Percentiles rank a stretch among this genome's conserved stretches.
These are phyloP conservation scores for Eupristina koningsbergeri DNA, from an alignment of 1,140 invertebrate genomes.

Conservation along the genomic window DNA sequence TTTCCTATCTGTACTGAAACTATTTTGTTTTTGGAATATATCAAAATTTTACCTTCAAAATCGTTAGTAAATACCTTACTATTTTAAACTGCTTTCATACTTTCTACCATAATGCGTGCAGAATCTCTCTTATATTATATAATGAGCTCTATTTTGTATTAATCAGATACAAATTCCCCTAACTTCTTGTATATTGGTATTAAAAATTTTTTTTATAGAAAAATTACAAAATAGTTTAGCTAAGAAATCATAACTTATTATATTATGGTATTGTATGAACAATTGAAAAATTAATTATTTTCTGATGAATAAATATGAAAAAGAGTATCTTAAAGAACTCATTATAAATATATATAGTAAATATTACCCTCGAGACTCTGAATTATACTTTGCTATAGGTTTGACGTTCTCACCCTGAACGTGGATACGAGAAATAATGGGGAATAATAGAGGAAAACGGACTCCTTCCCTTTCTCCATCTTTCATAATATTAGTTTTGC, in stretches of 20 bases:
- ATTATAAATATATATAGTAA: conserved; percentile 49
- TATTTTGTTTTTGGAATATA: not conserved
- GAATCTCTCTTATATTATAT: not conserved
- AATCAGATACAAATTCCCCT: conserved; percentile 38
- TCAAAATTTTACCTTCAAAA: conserved; percentile 35
- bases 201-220: conserved; percentile 43
- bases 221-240: conserved; percentile 11
- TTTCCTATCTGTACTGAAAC: too few relatives aligned
- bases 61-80: conserved; percentile 14
- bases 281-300: too few relatives aligned
- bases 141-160: conserved; percentile 25
- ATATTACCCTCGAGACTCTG: conserved; percentile 11
- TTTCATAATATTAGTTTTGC: conserved; percentile 9
- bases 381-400: conserved; percentile 18
- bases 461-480: not conserved
- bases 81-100: not conserved
- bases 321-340: too few relatives aligned
- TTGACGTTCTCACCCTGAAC: conserved; percentile 2
- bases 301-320: too few relatives aligned
- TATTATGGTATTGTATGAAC: too few relatives aligned
- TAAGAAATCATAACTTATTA: conserved; percentile 29
- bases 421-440: conserved; percentile 21
- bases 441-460: not conserved
- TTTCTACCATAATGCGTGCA: conserved; percentile 1
- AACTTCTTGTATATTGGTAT: too few relatives aligned